Conservation (phyloP, 2,113 vertebrate genomes). For the Chascanopsetta lugubris region DNA sequence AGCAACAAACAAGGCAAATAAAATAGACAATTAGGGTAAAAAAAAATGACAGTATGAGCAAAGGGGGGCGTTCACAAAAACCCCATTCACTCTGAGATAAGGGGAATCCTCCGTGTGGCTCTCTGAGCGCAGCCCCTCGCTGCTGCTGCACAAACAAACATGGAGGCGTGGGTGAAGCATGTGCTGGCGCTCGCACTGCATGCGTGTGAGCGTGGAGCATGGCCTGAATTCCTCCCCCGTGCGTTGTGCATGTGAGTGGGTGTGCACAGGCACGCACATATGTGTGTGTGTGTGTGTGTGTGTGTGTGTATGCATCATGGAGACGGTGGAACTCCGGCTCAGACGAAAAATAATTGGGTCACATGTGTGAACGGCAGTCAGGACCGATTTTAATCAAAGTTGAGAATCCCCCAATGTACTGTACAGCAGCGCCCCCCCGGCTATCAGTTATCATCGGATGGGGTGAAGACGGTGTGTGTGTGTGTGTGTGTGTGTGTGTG, state of each 20-base stretch:
- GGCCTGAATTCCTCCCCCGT: neutral
- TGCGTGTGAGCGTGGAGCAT: too few species aligned
- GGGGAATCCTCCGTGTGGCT: too few species aligned
- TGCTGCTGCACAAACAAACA: too few species aligned
- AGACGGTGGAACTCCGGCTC: conserved; percentile 30
- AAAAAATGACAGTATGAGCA: too few species aligned
- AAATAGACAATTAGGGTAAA: too few species aligned
- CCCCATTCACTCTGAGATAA: too few species aligned
- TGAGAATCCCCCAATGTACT: conserved; percentile 57
- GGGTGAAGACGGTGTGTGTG: conserved; percentile 34
- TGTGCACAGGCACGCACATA: neutral
- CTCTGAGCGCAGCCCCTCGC: too few species aligned
- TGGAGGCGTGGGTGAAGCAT: too few species aligned
- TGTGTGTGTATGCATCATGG: conserved; percentile 12
- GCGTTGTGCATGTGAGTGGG: conserved; percentile 5
- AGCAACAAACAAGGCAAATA: too few species aligned
- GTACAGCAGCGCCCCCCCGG: conserved; percentile 25
- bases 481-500: too few species aligned
- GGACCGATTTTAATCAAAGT: conserved; percentile 70
- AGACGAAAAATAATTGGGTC: conserved; percentile 62
- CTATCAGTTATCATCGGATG: conserved; percentile 49
- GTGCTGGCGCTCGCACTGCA: too few species aligned
- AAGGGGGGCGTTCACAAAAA: too few species aligned
- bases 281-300: conserved; percentile 4
- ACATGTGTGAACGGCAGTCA: conserved; percentile 70